These are phyloP conservation scores for Ditula angustiorana DNA, from an alignment of 2,888 invertebrate species.

Conservation along the genomic window DNA sequence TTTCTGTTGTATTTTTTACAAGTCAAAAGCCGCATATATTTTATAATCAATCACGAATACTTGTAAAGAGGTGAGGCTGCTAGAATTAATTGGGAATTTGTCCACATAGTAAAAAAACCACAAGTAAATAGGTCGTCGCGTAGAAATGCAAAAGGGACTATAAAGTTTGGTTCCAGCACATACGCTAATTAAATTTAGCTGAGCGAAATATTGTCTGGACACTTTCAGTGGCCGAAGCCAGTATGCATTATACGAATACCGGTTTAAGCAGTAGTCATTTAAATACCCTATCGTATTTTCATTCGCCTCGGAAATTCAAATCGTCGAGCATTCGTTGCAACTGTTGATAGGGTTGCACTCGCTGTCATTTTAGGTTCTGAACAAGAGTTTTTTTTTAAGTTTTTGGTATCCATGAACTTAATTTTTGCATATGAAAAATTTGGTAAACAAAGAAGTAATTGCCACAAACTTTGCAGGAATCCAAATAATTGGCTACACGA, in stretches of 20 bases:
- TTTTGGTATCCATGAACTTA: background rate
- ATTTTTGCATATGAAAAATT: no score
- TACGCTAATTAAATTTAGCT: constrained; percentile 12
- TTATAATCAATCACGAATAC: no score
- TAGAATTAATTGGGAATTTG: no score
- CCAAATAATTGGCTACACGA: no score
- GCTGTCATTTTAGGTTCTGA: background rate
- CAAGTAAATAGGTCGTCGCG: background rate
- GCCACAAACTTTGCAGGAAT: no score
- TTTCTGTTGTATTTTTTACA: no score
- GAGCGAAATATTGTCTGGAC: constrained; percentile 7
- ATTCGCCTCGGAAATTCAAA: constrained; percentile 37
- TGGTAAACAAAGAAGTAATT: no score
- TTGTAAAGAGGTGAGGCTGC: no score
- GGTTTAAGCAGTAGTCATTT: constrained; percentile 23
- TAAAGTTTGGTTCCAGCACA: background rate
- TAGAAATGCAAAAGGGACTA: background rate
- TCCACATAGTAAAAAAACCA: background rate
- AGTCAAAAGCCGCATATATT: no score
- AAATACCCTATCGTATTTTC: constrained; percentile 27
- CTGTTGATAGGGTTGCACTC: constrained; percentile 13
- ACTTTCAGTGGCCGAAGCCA: constrained; percentile 1
- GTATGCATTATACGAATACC: constrained; percentile 19
- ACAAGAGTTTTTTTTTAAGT: background rate
- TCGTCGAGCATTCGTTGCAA: constrained; percentile 20